These are phyloP conservation scores for Electrophaes corylata DNA, from an alignment of 2,888 invertebrate species.

Conservation along the genomic window DNA sequence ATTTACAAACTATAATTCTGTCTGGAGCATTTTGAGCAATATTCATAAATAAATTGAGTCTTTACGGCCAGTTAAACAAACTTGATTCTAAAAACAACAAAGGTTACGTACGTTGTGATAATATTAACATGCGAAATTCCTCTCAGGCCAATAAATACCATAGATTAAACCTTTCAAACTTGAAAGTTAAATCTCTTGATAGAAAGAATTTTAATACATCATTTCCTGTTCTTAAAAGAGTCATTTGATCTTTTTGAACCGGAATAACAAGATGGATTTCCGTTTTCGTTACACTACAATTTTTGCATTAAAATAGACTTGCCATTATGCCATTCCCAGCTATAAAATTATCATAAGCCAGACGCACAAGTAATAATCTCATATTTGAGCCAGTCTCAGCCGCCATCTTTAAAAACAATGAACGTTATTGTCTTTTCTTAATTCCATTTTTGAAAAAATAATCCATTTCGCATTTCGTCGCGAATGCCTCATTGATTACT, in stretches of 20 bases:
- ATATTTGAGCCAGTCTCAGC: constrained; percentile 70
- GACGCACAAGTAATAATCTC: constrained; percentile 74
- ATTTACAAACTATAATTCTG: constrained; percentile 30
- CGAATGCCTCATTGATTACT: constrained; percentile 72
- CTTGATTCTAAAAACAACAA: background rate
- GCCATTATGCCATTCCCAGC: constrained; percentile 64
- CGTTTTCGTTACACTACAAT: constrained; percentile 56
- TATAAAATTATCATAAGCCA: constrained; percentile 77
- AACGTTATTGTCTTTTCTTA: constrained; percentile 83
- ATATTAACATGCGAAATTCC: constrained; percentile 3
- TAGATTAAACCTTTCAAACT: constrained; percentile 11
- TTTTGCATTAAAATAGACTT: constrained; percentile 61
- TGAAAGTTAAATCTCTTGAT: constrained; percentile 36
- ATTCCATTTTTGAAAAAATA: constrained; percentile 84
- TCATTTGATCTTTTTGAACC: constrained; percentile 54
- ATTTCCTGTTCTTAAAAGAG: constrained; percentile 60
- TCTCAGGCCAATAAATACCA: constrained; percentile 1
- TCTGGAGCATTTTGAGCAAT: background rate
- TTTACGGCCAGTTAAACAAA: background rate
- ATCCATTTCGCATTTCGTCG: constrained; percentile 82
- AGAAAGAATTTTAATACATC: constrained; percentile 53
- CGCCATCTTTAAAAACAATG: constrained; percentile 83
- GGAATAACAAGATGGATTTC: constrained; percentile 63
- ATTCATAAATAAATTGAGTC: background rate
- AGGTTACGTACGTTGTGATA: background rate